phyloP scores from a whole-genome alignment of 35 echinoderm and acorn worm species.

The Lytechinus pictus region DNA sequence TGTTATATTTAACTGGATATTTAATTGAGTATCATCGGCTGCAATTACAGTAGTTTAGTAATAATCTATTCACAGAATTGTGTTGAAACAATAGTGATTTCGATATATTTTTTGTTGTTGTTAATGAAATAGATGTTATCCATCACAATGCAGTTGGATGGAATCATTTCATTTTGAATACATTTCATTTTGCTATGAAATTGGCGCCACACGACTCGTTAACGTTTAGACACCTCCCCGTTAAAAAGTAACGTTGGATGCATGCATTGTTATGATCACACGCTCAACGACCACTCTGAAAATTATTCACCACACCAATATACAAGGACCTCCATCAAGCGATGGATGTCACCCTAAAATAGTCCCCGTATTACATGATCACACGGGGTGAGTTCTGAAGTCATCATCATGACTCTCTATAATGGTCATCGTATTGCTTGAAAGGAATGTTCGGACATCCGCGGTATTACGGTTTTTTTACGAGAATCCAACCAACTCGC shows the following conservation, averaged over 20 bases:
- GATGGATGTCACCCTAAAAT: not conserved
- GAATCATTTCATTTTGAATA: too few species aligned
- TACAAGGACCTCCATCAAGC: not conserved
- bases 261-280: not conserved
- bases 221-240: not conserved
- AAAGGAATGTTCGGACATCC: not conserved
- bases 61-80: too few species aligned
- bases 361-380: not conserved
- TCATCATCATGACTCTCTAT: not conserved
- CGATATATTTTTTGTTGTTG: too few species aligned
- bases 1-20: too few species aligned
- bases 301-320: not conserved
- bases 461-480: not conserved
- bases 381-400: not conserved
- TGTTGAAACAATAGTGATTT: too few species aligned
- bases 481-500: not conserved
- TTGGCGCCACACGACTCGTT: not conserved
- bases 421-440: slow-evolving; percentile 11
- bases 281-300: not conserved
- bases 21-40: too few species aligned
- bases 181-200: not conserved
- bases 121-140: too few species aligned
- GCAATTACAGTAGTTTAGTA: too few species aligned
- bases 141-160: too few species aligned
- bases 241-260: not conserved